phyloP scores from a whole-genome alignment of 2,797 vertebrate species.

The Sebastes kiyomatsui region DNA sequence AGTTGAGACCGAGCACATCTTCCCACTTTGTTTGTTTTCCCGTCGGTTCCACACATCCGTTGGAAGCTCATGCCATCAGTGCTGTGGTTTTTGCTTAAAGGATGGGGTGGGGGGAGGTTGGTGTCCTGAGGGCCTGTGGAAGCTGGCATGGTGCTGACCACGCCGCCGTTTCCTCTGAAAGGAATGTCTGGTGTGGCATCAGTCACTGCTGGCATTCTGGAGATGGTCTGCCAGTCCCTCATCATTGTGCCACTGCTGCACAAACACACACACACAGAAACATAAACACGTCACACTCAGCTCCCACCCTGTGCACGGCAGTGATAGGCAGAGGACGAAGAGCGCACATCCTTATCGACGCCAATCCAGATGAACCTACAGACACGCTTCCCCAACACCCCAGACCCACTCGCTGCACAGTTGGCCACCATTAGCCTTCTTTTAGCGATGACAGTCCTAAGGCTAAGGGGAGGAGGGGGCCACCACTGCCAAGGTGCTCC shows the following conservation, averaged over 20 bases:
- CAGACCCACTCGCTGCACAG: conserved; percentile 78
- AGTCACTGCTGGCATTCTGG: conserved; percentile 82
- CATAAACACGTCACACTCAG: conserved; percentile 62
- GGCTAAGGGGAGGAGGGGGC: conserved; percentile 68
- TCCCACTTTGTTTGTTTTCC: conserved; percentile 54
- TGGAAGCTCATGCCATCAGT: conserved; percentile 55
- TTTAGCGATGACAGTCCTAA: conserved; percentile 81
- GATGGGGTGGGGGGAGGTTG: background rate
- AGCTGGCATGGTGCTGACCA: conserved; percentile 75
- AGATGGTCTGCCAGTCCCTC: conserved; percentile 74
- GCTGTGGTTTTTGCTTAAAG: conserved; percentile 59
- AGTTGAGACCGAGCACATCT: conserved; percentile 57
- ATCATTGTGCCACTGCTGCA: conserved; percentile 62
- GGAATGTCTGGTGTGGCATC: conserved; percentile 82
- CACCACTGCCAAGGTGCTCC: conserved; percentile 80
- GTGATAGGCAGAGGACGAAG: conserved; percentile 84
- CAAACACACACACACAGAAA: conserved; percentile 42
- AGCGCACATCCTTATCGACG: conserved; percentile 83
- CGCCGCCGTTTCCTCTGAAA: conserved; percentile 64
- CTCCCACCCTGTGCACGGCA: conserved; percentile 74
- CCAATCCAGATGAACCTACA: conserved; percentile 87
- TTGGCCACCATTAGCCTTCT: conserved; percentile 80
- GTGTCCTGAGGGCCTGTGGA: conserved; percentile 61
- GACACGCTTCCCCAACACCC: conserved; percentile 79
- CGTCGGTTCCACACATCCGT: conserved; percentile 35